phyloP scores from a whole-genome alignment of 2,113 vertebrate genomes.

The Strigops habroptila region DNA sequence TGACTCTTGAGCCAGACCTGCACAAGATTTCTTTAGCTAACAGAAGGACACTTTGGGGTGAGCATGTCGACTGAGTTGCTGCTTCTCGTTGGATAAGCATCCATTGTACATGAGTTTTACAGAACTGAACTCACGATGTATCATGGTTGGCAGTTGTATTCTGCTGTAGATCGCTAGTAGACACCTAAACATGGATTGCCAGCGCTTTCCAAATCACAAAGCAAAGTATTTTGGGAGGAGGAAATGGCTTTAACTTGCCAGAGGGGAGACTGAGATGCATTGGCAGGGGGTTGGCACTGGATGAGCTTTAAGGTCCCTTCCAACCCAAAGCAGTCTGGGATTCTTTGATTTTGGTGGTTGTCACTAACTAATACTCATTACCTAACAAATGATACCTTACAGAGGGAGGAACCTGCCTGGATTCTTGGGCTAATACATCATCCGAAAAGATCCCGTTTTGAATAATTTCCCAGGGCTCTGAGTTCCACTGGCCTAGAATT shows the following conservation, averaged over 20 bases:
- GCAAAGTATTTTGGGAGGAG: background rate
- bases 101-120: background rate
- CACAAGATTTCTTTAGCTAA: background rate
- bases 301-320: background rate
- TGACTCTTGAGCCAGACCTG: background rate
- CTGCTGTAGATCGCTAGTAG: background rate
- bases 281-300: background rate
- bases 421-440: rapidly evolving
- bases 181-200: background rate
- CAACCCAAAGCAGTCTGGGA: background rate
- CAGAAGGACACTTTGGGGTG: background rate
- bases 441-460: background rate
- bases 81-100: background rate
- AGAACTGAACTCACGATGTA: background rate
- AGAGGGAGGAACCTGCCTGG: background rate
- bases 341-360: background rate
- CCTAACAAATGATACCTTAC: background rate
- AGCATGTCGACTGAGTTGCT: background rate
- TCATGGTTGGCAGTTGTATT: background rate
- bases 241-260: background rate
- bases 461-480: background rate
- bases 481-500: background rate
- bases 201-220: background rate
- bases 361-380: background rate
- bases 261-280: background rate